Base-by-base conservation (phyloP, 64 coral and sea anemone species). In the Astreopora myriophthalma region DNA sequence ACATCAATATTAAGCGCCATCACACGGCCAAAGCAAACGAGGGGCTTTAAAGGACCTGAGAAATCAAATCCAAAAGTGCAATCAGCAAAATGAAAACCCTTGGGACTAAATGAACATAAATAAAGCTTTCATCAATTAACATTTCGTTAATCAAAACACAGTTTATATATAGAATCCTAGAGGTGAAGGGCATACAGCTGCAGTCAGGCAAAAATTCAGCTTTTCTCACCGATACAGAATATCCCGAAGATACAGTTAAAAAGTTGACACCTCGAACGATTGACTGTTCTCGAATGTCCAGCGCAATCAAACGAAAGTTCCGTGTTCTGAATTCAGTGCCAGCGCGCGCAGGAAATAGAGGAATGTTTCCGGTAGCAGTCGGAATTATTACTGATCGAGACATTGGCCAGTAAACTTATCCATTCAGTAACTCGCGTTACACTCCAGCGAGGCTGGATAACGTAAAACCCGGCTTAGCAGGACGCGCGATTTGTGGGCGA, bases 111-210 rank as follows among this genome's bases (percentile, higher is more conserved):
- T 65, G 63, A 87, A 94, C 79, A 94, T 87, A 92, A 97, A 93
- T 97, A 90, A 94, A 94, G 91, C 95, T 97, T 97, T 93, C 95
- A 97, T 94, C 95, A 87, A 86, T 93, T 97, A 79, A 97, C 95
- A 91, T 97, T 94, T 91, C 73, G 91, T 94, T 97, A 85, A 94
- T 94, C 95, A 94, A 97, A 97, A 94, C 89, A 89, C 80, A 87
- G 95, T 91, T 93, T 55, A 55, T 96, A 96, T 96, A 96, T 96
- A 92, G 79, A 83, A 83, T 83, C 52, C 55, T 81, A 38, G 79
- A 64, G 57, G 79, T 83, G 30, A 38, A 83, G 57, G 76, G 44
- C 48, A 80, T 78, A 80, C 76, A 80, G 44, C 76, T 80, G 48
- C 31, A 57, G 55, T 83, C 37, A n/a, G 8, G 8, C 20, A 63